phyloP scores from a whole-genome alignment of 2,797 vertebrate genomes.

The Acanthurus tractus region DNA sequence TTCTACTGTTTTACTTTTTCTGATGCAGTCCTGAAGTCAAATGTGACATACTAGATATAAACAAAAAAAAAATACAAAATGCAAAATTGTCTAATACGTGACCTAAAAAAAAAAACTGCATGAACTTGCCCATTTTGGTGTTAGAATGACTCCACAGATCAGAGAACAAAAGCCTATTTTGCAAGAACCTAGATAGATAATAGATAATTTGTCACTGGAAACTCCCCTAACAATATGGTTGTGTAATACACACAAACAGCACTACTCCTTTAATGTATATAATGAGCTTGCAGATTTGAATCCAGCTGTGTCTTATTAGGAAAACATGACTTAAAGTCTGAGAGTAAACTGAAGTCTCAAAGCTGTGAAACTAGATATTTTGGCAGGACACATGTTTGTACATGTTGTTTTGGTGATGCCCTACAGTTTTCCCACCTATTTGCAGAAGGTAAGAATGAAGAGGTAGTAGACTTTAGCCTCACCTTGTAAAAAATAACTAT shows the following conservation, averaged over 20 bases:
- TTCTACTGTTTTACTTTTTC: too few relatives aligned
- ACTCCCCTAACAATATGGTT: too few relatives aligned
- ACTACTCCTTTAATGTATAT: too few relatives aligned
- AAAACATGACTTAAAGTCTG: background rate
- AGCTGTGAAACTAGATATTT: conserved; percentile 25
- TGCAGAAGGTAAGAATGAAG: conserved; percentile 51
- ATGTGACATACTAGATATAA: too few relatives aligned
- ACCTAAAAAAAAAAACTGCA: too few relatives aligned
- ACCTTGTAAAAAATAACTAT: conserved; percentile 52
- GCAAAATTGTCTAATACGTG: too few relatives aligned
- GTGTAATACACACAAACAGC: too few relatives aligned
- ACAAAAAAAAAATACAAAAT: too few relatives aligned
- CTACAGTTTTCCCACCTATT: conserved; percentile 46
- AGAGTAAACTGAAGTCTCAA: conserved; percentile 18
- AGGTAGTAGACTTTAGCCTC: conserved; percentile 42
- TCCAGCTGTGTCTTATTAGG: background rate
- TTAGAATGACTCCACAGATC: background rate
- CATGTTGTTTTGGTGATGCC: conserved; percentile 46
- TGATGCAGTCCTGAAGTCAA: too few relatives aligned
- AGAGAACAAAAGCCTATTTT: conserved; percentile 21
- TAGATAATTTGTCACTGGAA: too few relatives aligned
- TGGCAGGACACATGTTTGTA: conserved; percentile 27
- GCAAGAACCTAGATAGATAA: background rate
- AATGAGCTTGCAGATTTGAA: background rate
- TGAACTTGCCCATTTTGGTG: too few relatives aligned